Evolutionary conservation across 2,113 vertebrate genomes (phyloP), one percentile per base, ranked within the genome.

Genomic region (Anolis carolinensis): DNA sequence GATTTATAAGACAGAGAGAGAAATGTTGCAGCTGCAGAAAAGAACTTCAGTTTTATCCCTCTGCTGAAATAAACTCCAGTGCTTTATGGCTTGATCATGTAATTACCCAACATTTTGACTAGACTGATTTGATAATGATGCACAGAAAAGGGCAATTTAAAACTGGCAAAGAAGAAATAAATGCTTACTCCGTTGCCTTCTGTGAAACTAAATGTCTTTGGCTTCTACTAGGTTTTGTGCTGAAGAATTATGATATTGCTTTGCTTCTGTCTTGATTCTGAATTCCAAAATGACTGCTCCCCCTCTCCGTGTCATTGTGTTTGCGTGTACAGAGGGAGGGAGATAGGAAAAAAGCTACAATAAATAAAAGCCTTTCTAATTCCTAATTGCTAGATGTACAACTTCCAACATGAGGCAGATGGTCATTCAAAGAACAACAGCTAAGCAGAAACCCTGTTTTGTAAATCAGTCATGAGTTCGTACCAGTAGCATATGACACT

Each of bases 71-170:
- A 84, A 94, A 85, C 78, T 90, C 75, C 27, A 87, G 48, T 74
- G 85, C 91, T 91, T 82, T 84, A 85, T 84, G 88, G 73, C 91
- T 94, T 93, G 88, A 91, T 94, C 92, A 94, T 89, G 90, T 93
- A 94, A 93, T 95, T 93, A 94, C 80, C 39, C 71, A 80, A 83
- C 92, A 91, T 95, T 95, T 95, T 95, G 94, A 93, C 92, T 94
- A 94, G 91, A 93, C 90, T 93, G 93, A 94, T 93, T 94, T 52
- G 88, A 93, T 95, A 94, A 95, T 94, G 92, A 93, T 92, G 87
- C 87, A 82, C 89, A 92, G 93, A 92, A 93, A 93, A 95, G 90
- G 92, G 88, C 92, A 93, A 94, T 95, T 95, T 93, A 93, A 90
- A 95, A 90, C 92, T 94, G 92, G 93, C 94, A 93, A 67, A 73